Conservation (phyloP, 2,797 vertebrate genomes). For the Mycteria americana region DNA sequence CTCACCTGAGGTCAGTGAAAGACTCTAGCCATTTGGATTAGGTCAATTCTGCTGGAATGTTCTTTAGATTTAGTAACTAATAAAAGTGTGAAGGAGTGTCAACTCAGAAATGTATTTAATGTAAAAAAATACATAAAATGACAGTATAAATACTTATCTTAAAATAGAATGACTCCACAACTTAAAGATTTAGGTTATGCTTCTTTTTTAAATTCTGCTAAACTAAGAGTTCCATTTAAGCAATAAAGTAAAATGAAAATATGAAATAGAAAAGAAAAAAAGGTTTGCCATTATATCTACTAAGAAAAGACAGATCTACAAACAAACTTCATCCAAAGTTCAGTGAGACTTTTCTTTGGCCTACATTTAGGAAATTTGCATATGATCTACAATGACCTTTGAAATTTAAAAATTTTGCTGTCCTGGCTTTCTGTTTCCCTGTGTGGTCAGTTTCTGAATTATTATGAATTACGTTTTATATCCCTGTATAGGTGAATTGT, state of each 20-base stretch:
- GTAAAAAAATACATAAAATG: neutral
- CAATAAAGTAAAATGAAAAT: neutral
- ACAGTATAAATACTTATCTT: neutral
- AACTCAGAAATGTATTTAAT: neutral
- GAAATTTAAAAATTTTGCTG: neutral
- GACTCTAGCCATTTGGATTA: neutral
- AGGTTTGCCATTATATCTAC: neutral
- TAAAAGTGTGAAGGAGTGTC: neutral
- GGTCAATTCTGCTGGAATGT: neutral
- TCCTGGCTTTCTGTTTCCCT: neutral
- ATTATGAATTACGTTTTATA: neutral
- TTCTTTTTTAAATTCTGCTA: neutral
- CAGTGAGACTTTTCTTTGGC: neutral
- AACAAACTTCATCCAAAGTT: neutral
- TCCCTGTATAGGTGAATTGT: neutral
- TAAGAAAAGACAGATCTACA: neutral
- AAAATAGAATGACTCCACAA: neutral
- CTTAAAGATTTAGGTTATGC: neutral
- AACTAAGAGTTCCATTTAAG: neutral
- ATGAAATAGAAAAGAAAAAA: neutral
- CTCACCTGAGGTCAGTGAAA: neutral
- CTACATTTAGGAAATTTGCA: neutral
- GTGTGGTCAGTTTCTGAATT: neutral
- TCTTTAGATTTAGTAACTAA: neutral
- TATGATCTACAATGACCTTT: neutral